Evolutionary conservation across 2,888 invertebrate genomes (phyloP).

Genomic region (Campoplex capitator): DNA sequence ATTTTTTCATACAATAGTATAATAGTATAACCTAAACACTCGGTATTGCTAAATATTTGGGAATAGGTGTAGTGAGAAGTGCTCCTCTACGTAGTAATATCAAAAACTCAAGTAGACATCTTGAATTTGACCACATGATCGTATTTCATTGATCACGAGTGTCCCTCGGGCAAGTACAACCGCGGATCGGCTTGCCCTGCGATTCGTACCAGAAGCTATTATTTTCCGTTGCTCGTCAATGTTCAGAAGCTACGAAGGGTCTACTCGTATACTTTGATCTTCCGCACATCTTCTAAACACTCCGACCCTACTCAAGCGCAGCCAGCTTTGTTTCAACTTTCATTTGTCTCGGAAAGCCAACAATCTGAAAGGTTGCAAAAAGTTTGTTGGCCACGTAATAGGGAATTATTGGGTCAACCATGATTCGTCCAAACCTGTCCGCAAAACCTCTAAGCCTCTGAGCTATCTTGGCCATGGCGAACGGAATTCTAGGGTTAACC

Average conservation of each 20-base stretch:
- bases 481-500: background rate
- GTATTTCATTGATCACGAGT: background rate
- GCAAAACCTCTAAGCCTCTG: background rate
- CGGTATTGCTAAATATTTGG: no score
- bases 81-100: no score
- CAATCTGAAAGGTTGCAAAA: slow-evolving; percentile 15
- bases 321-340: slow-evolving; percentile 1
- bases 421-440: background rate
- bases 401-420: slow-evolving; percentile 3
- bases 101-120: no score
- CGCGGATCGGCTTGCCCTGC: background rate
- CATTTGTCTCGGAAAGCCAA: background rate
- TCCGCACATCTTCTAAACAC: background rate
- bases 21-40: no score
- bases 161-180: background rate
- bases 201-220: background rate
- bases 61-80: no score
- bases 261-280: background rate
- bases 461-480: background rate
- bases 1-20: no score
- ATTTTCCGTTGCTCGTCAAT: background rate
- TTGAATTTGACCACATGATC: no score
- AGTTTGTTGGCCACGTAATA: background rate
- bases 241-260: background rate
- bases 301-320: background rate